Percentiles rank a stretch among this genome's conserved stretches.
These are phyloP conservation scores for Ostrea edulis DNA, from an alignment of 1,140 invertebrate genomes.

Conservation along the genomic window DNA sequence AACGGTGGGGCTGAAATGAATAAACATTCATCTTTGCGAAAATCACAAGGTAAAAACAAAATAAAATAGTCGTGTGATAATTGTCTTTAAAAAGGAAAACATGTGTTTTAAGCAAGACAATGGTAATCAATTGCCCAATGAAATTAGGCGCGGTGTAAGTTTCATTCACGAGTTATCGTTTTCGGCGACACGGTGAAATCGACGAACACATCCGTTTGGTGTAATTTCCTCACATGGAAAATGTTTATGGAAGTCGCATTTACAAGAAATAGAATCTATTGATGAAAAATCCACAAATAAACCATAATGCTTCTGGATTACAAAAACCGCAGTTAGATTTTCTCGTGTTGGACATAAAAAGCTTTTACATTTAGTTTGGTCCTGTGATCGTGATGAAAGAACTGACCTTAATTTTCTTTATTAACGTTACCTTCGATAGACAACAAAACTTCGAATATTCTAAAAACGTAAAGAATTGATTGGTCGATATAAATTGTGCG, in stretches of 20 bases:
- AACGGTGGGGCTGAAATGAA: conserved; percentile 6
- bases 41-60: conserved; percentile 35
- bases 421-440: not conserved
- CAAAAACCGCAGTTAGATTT: conserved; percentile 24
- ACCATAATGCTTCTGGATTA: not conserved
- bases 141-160: conserved; percentile 36
- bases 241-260: conserved; percentile 32
- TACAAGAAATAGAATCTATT: conserved; percentile 29
- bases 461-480: not conserved
- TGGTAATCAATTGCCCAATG: conserved; percentile 38
- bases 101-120: conserved; percentile 24
- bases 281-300: conserved; percentile 31
- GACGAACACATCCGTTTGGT: conserved; percentile 30
- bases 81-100: conserved; percentile 33
- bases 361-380: not conserved
- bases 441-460: not conserved
- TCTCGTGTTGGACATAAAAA: not conserved
- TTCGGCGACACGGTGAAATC: conserved; percentile 32
- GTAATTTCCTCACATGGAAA: conserved; percentile 34
- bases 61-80: conserved; percentile 26
- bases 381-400: not conserved
- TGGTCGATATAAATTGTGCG: not conserved
- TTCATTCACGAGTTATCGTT: conserved; percentile 38
- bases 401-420: not conserved
- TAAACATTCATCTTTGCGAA: conserved; percentile 22